A percentile compares a stretch with the other conserved stretches of the same genome.
Evolutionary conservation across 1,140 invertebrate genomes (phyloP).

Genomic region (Lucilia sericata): DNA sequence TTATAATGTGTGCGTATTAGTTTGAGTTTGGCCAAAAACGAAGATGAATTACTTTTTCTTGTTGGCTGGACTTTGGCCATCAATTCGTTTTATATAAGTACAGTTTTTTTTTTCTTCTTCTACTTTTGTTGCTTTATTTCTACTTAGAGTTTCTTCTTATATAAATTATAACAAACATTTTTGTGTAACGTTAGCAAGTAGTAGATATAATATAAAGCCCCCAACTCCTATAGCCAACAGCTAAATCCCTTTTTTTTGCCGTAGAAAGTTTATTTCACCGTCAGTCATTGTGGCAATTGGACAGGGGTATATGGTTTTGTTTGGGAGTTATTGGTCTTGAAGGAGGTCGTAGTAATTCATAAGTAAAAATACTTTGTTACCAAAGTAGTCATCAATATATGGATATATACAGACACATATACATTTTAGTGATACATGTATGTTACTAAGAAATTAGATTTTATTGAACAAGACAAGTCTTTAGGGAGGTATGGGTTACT

Average conservation of each 20-base stretch:
- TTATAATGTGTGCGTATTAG: not conserved
- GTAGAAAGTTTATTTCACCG: not conserved
- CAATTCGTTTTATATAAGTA: conserved; percentile 26
- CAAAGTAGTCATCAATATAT: not conserved
- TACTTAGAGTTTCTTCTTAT: not conserved
- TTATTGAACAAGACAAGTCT: conserved; percentile 33
- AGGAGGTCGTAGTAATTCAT: conserved; percentile 35
- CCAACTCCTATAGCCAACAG: not conserved
- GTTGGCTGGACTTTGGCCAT: conserved; percentile 38
- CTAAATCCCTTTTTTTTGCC: not conserved
- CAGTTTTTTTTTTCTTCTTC: not conserved
- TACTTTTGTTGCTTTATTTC: not conserved
- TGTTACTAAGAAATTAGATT: conserved; percentile 27
- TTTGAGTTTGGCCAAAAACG: conserved; percentile 33
- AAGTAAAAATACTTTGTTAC: conserved; percentile 6
- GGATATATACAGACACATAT: not conserved
- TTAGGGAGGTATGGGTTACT: not conserved
- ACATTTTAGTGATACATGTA: not conserved
- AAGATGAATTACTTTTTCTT: conserved; percentile 44
- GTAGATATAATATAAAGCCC: not conserved
- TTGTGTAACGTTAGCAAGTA: not conserved
- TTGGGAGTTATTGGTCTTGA: not conserved
- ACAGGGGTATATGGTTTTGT: too few relatives aligned
- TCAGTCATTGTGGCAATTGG: not conserved
- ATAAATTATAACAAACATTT: not conserved